Evolutionary conservation across 2,113 vertebrate genomes (phyloP).

Genomic region (Coreoperca whiteheadi): DNA sequence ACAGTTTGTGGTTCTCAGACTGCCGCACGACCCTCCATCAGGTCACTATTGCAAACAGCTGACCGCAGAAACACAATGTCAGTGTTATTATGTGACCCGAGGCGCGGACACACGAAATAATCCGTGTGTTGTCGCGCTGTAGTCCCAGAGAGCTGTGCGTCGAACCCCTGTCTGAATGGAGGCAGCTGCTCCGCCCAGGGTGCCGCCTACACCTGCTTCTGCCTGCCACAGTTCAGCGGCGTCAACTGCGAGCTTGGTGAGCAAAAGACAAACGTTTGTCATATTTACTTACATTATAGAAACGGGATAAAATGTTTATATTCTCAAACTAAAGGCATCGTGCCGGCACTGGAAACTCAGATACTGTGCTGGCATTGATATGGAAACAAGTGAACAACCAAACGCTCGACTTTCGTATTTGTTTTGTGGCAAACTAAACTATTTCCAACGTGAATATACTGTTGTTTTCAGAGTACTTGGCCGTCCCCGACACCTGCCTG

Average conservation of each 20-base stretch:
- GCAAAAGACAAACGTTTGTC: background rate
- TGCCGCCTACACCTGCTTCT: conserved; percentile 86
- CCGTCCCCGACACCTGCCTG: conserved; percentile 63
- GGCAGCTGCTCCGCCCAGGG: conserved; percentile 83
- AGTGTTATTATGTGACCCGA: accelerated
- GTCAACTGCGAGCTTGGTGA: conserved; percentile 91
- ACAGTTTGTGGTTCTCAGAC: too few species aligned
- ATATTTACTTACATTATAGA: too few species aligned
- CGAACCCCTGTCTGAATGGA: conserved; percentile 89
- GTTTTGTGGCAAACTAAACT: background rate
- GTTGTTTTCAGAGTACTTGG: conserved; percentile 49
- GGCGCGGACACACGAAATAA: background rate
- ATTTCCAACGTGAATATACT: too few species aligned
- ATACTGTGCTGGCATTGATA: too few species aligned
- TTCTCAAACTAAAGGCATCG: too few species aligned
- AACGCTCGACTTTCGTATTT: too few species aligned
- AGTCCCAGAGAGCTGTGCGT: conserved; percentile 88
- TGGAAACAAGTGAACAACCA: too few species aligned
- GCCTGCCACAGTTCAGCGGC: conserved; percentile 84
- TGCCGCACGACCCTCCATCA: too few species aligned
- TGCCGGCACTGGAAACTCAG: too few species aligned
- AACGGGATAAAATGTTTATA: too few species aligned
- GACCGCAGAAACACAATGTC: too few species aligned
- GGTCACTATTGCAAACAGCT: background rate
- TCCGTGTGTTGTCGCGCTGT: background rate